phyloP scores from a whole-genome alignment of 2,888 invertebrate species.

The Acrocyrtus sp. region DNA sequence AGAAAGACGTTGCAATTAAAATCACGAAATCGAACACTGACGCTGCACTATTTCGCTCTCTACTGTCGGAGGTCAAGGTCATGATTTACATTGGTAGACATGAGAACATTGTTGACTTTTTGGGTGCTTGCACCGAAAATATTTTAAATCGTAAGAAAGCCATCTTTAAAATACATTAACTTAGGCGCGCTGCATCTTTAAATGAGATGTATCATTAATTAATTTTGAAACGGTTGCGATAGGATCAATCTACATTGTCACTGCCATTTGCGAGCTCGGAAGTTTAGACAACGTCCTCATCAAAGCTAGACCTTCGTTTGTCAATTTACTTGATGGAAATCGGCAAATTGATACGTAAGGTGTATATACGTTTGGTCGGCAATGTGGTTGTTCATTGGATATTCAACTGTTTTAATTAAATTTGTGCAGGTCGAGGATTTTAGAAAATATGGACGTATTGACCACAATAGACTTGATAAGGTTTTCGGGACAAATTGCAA shows the following conservation, averaged over 20 bases:
- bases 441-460: too few species aligned
- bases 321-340: neutral
- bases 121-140: constrained; percentile 15
- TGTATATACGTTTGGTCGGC: too few species aligned
- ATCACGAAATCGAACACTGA: constrained; percentile 11
- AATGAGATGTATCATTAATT: neutral
- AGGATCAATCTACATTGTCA: neutral
- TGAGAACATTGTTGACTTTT: constrained; percentile 15
- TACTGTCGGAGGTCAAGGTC: constrained; percentile 18
- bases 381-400: too few species aligned
- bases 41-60: constrained; percentile 8
- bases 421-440: neutral
- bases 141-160: constrained; percentile 5
- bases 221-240: neutral
- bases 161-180: too few species aligned
- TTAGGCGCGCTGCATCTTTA: neutral
- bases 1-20: constrained; percentile 3
- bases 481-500: neutral
- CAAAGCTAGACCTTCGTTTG: neutral
- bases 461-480: neutral
- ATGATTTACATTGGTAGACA: constrained; percentile 13
- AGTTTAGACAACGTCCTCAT: neutral
- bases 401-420: neutral
- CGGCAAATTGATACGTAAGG: too few species aligned
- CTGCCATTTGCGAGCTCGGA: neutral